Evolutionary conservation across 2,888 invertebrate species (phyloP), one percentile per base, ranked within the genome.

Genomic region (Lamproptera curius): DNA sequence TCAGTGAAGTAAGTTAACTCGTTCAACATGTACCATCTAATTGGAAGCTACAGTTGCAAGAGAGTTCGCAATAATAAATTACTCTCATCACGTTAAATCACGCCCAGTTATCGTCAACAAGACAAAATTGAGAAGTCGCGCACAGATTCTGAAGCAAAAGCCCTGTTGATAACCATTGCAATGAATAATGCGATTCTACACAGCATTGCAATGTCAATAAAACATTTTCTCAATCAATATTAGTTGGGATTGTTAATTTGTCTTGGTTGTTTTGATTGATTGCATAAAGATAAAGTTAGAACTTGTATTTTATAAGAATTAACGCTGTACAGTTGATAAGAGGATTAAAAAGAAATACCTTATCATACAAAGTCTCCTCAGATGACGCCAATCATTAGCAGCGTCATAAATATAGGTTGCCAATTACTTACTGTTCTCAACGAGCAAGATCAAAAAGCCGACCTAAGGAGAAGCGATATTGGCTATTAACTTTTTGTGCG

Each of bases 11-110:
- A n/a, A n/a, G n/a, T n/a, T n/a, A n/a, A n/a, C n/a, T n/a, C n/a
- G n/a, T n/a, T n/a, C n/a, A n/a, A 2, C 9, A 2, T 66, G 61
- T 61, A 57, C 59, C 59, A 58, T 62, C 67, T 83, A 83, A 83
- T 83, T 83, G 75, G 74, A 78, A 81, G 74, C 81, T 83, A 82
- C 82, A 70, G 73, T 63, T 60, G 59, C 58, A 55, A 58, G 58
- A 10, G 67, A 70, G 71, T 72, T 72, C 63, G 69, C 67, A 62
- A 69, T 71, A 67, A 70, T 74, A 72, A 77, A 70, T 71, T 74
- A 77, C 73, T 70, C n/a, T 62, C 65, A 63, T 57, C 68, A 65
- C 59, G 61, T 70, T 78, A 76, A 79, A 79, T 82, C 78, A 79
- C 61, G 56, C 66, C 71, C 74, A 80, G 74, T 69, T 71, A 76